Evolutionary conservation across 2,888 invertebrate species (phyloP).

Genomic region (Polia nebulosa): DNA sequence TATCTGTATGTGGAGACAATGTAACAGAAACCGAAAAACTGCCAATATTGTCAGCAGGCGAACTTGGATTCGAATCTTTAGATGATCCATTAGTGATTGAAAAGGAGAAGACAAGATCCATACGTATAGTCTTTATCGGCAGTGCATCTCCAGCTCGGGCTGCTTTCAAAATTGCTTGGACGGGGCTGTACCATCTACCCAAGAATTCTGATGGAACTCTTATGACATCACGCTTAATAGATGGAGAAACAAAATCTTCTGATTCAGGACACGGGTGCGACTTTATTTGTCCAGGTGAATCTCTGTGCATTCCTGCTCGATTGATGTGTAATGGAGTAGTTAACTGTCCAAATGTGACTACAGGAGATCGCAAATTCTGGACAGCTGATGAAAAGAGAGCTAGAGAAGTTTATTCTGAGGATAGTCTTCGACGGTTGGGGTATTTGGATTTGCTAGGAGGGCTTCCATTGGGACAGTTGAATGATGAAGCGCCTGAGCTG

Average conservation of each 20-base stretch:
- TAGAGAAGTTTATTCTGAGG: slow-evolving; percentile 91
- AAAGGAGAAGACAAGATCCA: slow-evolving; percentile 92
- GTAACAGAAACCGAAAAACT: slow-evolving; percentile 95
- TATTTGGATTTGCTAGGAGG: slow-evolving; percentile 88
- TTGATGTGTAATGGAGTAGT: slow-evolving; percentile 96
- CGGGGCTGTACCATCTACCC: slow-evolving; percentile 96
- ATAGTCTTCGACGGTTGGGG: slow-evolving; percentile 91
- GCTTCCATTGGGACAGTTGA: slow-evolving; percentile 88
- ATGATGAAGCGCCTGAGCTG: slow-evolving; percentile 95
- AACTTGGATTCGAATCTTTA: slow-evolving; percentile 92
- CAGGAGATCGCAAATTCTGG: slow-evolving; percentile 87
- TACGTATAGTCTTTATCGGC: slow-evolving; percentile 94
- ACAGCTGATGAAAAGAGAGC: slow-evolving; percentile 88
- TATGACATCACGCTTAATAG: slow-evolving; percentile 94
- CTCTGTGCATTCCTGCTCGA: slow-evolving; percentile 95
- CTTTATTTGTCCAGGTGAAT: slow-evolving; percentile 96
- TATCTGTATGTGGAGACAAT: slow-evolving; percentile 96
- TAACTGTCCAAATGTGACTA: slow-evolving; percentile 95
- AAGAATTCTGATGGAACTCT: slow-evolving; percentile 95
- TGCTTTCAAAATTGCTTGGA: slow-evolving; percentile 97
- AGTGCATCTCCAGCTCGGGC: slow-evolving; percentile 96
- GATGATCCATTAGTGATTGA: slow-evolving; percentile 90
- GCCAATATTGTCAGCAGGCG: slow-evolving; percentile 95
- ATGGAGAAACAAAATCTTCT: slow-evolving; percentile 85
- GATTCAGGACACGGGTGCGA: slow-evolving; percentile 92